Evolutionary conservation across 2,888 invertebrate genomes (phyloP).

Genomic region (Xylocampa areola): DNA sequence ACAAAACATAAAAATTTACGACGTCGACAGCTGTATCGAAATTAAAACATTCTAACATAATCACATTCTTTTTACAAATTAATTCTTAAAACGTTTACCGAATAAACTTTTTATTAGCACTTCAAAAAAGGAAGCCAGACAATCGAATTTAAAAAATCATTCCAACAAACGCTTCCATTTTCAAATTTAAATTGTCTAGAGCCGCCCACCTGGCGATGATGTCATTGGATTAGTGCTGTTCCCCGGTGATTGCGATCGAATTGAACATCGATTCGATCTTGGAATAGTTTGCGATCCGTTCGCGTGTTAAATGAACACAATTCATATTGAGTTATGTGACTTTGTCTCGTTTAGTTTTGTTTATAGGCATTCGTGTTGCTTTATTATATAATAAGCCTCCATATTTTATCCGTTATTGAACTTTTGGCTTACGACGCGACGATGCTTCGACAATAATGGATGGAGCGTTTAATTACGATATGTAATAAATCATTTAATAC

Average conservation of each 20-base stretch:
- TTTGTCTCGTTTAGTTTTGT: slow-evolving; percentile 83
- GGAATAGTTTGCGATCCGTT: slow-evolving; percentile 70
- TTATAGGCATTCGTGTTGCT: slow-evolving; percentile 80
- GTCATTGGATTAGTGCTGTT: slow-evolving; percentile 73
- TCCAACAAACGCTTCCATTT: slow-evolving; percentile 58
- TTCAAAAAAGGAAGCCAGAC: slow-evolving; percentile 57
- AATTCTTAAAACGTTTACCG: slow-evolving; percentile 26
- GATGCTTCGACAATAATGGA: slow-evolving; percentile 53
- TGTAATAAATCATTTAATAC: slow-evolving; percentile 27
- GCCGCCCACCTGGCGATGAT: slow-evolving; percentile 69
- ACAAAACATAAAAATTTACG: slow-evolving; percentile 19
- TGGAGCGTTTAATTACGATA: slow-evolving; percentile 40
- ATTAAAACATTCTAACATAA: slow-evolving; percentile 44
- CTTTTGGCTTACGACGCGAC: slow-evolving; percentile 62
- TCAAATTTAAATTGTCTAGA: slow-evolving; percentile 65
- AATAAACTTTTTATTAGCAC: slow-evolving; percentile 48
- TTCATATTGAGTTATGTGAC: slow-evolving; percentile 82
- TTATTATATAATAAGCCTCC: slow-evolving; percentile 66
- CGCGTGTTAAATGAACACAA: slow-evolving; percentile 84
- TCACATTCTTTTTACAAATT: slow-evolving; percentile 25
- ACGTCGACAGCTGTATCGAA: slow-evolving; percentile 28
- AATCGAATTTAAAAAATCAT: slow-evolving; percentile 56
- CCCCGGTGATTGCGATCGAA: slow-evolving; percentile 66
- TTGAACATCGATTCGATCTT: slow-evolving; percentile 71
- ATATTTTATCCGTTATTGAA: slow-evolving; percentile 69